Evolutionary conservation across 2,797 vertebrate species (phyloP), one percentile per base, ranked within the genome.

Genomic region (Agapornis canus): DNA sequence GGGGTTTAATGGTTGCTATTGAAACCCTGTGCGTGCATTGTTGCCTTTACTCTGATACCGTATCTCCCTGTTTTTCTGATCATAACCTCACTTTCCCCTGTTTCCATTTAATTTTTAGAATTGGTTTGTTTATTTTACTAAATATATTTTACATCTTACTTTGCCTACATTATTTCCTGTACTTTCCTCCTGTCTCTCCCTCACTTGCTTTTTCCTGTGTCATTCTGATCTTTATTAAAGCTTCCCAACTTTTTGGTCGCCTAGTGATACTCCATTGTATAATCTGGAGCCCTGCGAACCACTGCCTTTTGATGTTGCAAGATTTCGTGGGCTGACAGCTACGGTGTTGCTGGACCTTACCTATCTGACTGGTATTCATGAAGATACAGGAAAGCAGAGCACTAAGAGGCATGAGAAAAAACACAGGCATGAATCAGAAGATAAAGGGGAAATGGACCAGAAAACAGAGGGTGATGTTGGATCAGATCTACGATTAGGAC

Each of bases 181-280:
- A 97, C 96, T 98, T 98, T 98, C 98, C 98, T 98, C 98, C 98
- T 98, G 97, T 98, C 98, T 98, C 95, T 98, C 99, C 99, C 99
- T 99, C 98, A 99, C 99, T 98, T 98, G 98, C 98, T 99, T 98
- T 98, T 98, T 99, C 98, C 98, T 98, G 97, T 98, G 98, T 98
- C 97, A 98, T 98, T 98, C 98, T 98, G 98, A 97, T 98, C 98
- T 98, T 99, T 98, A 99, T 99, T 99, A 99, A 99, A 99, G 99
- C 99, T 99, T 99, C 99, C 99, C 99, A 99, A 99, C 99, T 99
- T 99, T 99, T 98, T 99, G 99, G 99, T 99, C 99, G 96, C 99
- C 99, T 99, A 99, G 99, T 99, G 99, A 99, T 98, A 99, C 99
- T 85, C 99, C 99, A 1, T 78, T 99, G 89, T 99, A 99, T 98